Base-by-base conservation (phyloP, 2,888 invertebrate genomes). In the Amorpha juglandis region DNA sequence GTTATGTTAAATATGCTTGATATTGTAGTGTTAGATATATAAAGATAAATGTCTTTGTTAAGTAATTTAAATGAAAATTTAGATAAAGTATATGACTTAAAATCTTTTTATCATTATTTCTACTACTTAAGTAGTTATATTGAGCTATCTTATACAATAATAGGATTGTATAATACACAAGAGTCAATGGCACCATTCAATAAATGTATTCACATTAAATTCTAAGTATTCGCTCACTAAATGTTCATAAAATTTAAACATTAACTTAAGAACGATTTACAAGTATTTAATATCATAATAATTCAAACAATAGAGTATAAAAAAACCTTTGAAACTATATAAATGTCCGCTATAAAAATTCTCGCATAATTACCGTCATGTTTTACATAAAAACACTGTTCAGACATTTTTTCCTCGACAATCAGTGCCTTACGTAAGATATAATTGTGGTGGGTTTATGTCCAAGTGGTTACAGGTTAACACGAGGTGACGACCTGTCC, bases 261-360 rank as follows among this genome's bases (percentile, higher is more conserved):
- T n/a, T 12, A 53, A 71, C 63, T 63, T 67, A 14, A 14, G 67
- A 69, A 55, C 58, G 63, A 70, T 70, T 70, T 68, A 62, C 53
- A 35, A 55, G 33, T 55, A 16, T 27, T 53, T 33, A 33, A 33
- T 21, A 52, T 19, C 27, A 19, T 11, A 12, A 38, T 38, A 38
- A 9, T 38, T n/a, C 16, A 19, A 42, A 58, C 58, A 58, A 42
- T 58, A 42, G 38, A 38, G 11, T 58, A 38, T 16, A 16, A 38
- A 58, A 16, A 58, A 42, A 58, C 19, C 58, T 42, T 42, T 58
- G 19, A 42, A 58, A 19, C 19, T 9, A 42, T 42, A 58, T 38
- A 58, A 58, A 42, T 58, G 58, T 38, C 6, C 38, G 42, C 38
- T 6, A 58, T 58, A 58, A 58, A 58, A 42, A 58, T 58, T 58